Conservation (phyloP, 2,797 vertebrate species). For the Tolypeutes matacus region DNA sequence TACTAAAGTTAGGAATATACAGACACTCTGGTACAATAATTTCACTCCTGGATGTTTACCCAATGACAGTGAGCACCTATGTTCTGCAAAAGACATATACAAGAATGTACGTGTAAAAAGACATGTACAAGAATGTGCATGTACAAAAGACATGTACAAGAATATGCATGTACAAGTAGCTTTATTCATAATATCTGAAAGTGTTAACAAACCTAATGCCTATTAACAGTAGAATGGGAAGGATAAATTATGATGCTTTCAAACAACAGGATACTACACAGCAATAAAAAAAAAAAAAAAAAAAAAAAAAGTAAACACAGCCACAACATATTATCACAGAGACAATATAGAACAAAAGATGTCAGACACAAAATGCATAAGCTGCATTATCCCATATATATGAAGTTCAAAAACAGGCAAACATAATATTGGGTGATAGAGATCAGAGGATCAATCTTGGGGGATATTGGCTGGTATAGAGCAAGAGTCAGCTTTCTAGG, state of each 20-base stretch:
- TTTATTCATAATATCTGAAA: background rate
- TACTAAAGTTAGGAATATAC: background rate
- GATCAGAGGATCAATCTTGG: background rate
- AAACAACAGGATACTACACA: background rate
- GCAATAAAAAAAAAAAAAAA: background rate
- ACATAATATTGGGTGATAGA: background rate
- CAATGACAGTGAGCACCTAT: background rate
- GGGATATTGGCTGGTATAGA: background rate
- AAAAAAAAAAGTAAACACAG: background rate
- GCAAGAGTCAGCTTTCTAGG: background rate
- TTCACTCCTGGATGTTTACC: background rate
- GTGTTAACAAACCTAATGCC: background rate
- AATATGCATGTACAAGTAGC: too few species aligned
- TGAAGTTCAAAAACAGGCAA: conserved; percentile 8
- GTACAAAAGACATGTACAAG: too few species aligned
- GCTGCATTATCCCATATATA: background rate
- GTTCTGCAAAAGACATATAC: background rate
- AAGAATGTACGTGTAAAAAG: too few species aligned
- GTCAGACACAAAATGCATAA: background rate
- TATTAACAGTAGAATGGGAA: background rate
- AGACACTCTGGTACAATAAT: too few species aligned
- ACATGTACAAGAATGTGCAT: too few species aligned
- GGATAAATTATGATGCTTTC: background rate
- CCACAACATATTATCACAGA: background rate
- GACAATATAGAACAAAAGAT: background rate